These are phyloP conservation scores for Latrodectus hesperus DNA, from an alignment of 2,888 invertebrate genomes.

Conservation along the genomic window DNA sequence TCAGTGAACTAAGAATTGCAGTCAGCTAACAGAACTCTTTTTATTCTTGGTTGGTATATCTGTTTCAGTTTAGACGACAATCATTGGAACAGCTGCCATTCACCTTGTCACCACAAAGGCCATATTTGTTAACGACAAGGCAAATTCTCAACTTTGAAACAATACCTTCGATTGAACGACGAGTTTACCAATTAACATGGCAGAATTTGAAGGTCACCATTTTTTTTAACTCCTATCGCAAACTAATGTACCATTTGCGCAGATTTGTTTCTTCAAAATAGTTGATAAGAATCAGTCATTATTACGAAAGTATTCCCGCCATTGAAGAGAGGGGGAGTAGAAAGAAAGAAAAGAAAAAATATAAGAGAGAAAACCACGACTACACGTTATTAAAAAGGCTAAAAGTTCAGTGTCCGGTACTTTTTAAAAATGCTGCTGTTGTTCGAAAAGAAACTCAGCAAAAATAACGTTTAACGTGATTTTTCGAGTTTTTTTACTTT, in stretches of 20 bases:
- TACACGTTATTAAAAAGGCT: background rate
- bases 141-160: background rate
- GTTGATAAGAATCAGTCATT: constrained; percentile 1
- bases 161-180: background rate
- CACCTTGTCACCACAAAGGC: background rate
- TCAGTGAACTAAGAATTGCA: no score
- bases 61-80: no score
- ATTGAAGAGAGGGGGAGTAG: background rate
- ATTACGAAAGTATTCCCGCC: background rate
- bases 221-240: no score
- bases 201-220: background rate
- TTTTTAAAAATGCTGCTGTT: background rate
- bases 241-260: background rate
- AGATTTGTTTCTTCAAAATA: background rate
- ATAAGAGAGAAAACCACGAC: background rate
- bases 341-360: background rate
- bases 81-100: background rate
- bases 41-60: no score
- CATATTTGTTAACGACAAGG: background rate
- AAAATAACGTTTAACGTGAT: background rate
- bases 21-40: no score
- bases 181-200: background rate
- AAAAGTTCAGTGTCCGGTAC: background rate
- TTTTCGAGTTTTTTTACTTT: no score
- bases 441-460: background rate